Base-by-base conservation (phyloP, 2,113 vertebrate genomes). In the Electrona antarctica region DNA sequence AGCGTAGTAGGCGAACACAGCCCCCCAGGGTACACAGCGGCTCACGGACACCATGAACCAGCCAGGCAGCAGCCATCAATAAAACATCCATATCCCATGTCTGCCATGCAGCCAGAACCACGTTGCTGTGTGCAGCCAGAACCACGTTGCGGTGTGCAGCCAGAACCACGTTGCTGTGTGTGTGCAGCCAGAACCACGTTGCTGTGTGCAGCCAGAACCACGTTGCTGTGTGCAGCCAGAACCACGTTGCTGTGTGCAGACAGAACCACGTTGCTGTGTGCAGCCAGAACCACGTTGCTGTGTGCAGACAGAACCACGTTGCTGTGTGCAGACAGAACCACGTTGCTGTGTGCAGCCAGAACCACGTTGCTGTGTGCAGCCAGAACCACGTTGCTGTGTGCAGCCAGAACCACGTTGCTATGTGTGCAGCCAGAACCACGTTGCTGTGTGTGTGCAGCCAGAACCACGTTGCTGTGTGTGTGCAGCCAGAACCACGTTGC, bases 31-130 rank as follows among this genome's bases (percentile, higher is more conserved):
- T 61, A 61, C 48, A 45, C 7, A 67, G 56, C 47, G 15, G 70
- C 60, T 59, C 71, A 48, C 70, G 28, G 33, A 41, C 33, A 41
- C 33, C 21, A 21, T 21, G 33, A 6, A 3, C 33, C 33, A 41
- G 21, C 21, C 21, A 21, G 21, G 21, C 69, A 49, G n/a, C 9
- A 67, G 58, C 29, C 60, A 76, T 82, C 76, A 67, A 76, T 73
- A 73, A 76, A 73, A 60, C 28, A 76, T 63, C 51, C 15, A 48
- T 15, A 47, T 72, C 70, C 69, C 63, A 73, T 77, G 28, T 59
- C 66, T 41, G 13, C 10, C 1, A 13, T 52, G 51, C 13, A 54
- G 6, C 52, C 52, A 13, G 13, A 12, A 4, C 10, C 52, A 12
- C 52, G 1, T 3, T 41, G 5, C 12, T 54, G 13, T 54, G 52